These are phyloP conservation scores for Sphenodon punctatus DNA, from an alignment of 2,797 vertebrate species.

Conservation along the genomic window DNA sequence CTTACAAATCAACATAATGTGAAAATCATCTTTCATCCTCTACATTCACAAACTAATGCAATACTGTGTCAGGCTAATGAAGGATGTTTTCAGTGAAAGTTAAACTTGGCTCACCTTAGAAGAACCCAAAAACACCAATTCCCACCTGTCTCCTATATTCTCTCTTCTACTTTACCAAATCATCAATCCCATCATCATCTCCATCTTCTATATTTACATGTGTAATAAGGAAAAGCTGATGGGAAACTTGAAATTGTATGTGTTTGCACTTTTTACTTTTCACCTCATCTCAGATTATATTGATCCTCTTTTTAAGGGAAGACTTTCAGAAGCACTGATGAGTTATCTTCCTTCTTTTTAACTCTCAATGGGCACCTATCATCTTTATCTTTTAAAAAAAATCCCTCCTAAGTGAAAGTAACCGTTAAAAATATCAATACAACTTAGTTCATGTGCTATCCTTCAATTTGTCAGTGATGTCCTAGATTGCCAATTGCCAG, in stretches of 20 bases:
- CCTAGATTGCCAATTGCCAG: neutral
- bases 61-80: neutral
- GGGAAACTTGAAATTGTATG: neutral
- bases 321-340: too few relatives aligned
- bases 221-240: neutral
- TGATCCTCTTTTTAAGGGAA: too few relatives aligned
- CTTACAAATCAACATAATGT: neutral
- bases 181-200: neutral
- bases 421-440: neutral
- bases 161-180: neutral
- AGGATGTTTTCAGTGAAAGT: neutral
- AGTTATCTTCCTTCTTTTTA: too few relatives aligned
- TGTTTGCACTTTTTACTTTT: neutral
- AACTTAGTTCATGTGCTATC: neutral
- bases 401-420: too few relatives aligned
- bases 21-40: neutral
- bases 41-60: neutral
- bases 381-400: too few relatives aligned
- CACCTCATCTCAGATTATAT: too few relatives aligned
- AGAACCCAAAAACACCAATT: neutral
- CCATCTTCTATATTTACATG: neutral
- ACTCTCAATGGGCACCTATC: too few relatives aligned
- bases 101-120: neutral
- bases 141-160: neutral
- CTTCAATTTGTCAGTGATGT: neutral